Conservation (phyloP, 2,797 vertebrate genomes). For the Dendrocincla fuliginosa region DNA sequence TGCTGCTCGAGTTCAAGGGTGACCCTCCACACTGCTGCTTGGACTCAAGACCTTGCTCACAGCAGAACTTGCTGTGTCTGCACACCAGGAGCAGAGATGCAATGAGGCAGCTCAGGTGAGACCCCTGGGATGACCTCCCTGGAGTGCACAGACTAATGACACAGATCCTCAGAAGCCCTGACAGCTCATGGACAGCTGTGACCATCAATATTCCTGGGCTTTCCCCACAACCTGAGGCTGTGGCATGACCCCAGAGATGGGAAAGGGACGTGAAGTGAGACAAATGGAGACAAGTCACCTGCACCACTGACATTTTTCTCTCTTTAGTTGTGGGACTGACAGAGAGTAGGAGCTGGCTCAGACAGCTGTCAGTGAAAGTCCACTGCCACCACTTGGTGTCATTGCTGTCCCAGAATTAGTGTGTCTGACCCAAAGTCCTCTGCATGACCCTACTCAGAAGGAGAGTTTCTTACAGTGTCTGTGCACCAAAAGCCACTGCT, state of each 20-base stretch:
- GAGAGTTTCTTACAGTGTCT: not conserved
- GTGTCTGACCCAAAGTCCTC: not conserved
- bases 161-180: not conserved
- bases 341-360: not conserved
- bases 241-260: not conserved
- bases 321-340: not conserved
- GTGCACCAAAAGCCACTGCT: not conserved
- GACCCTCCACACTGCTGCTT: not conserved
- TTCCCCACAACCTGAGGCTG: not conserved
- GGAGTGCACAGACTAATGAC: not conserved
- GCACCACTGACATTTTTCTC: not conserved
- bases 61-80: not conserved
- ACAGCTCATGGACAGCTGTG: not conserved
- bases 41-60: not conserved
- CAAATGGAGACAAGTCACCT: not conserved
- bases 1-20: not conserved
- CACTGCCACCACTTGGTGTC: slow-evolving; percentile 27
- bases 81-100: not conserved
- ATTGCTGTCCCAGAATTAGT: not conserved
- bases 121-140: not conserved
- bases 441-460: not conserved
- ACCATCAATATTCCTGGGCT: not conserved
- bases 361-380: not conserved
- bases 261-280: not conserved
- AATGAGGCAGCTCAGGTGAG: accelerated